These are phyloP conservation scores for Lochmaea crataegi DNA, from an alignment of 2,888 invertebrate species.

Conservation along the genomic window DNA sequence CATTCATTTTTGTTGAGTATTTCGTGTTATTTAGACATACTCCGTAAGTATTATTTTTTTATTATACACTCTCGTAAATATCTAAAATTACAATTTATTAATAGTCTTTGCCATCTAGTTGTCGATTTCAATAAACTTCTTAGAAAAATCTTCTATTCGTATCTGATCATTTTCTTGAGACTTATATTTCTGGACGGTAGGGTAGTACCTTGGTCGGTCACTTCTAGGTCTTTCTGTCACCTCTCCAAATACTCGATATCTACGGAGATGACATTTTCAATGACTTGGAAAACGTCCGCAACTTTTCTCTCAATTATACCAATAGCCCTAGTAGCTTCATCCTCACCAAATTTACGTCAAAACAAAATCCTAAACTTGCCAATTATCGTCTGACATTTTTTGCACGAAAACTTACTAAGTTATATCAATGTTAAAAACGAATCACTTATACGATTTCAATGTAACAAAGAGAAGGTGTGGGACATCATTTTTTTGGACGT, in stretches of 20 bases:
- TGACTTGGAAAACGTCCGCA: too few relatives aligned
- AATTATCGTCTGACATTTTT: not conserved
- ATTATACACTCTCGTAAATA: not conserved
- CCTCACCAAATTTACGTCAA: too few relatives aligned
- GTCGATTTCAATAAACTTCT: too few relatives aligned
- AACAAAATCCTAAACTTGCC: not conserved
- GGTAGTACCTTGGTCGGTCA: too few relatives aligned
- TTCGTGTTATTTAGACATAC: not conserved
- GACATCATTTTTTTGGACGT: not conserved
- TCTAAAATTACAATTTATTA: not conserved
- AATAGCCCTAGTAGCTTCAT: too few relatives aligned
- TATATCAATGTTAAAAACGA: not conserved
- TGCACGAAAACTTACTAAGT: not conserved
- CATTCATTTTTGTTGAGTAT: not conserved
- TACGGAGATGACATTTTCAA: too few relatives aligned
- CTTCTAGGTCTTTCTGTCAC: too few relatives aligned
- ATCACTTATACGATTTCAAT: not conserved
- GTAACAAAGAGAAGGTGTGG: conserved; percentile 1
- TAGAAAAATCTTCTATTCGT: too few relatives aligned
- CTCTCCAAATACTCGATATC: too few relatives aligned
- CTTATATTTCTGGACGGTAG: too few relatives aligned
- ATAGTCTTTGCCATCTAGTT: not conserved
- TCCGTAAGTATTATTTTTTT: not conserved
- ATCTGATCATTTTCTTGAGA: too few relatives aligned
- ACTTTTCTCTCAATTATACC: too few relatives aligned